Base-by-base conservation (phyloP, 1,140 invertebrate genomes). In the Anastrepha ludens region DNA sequence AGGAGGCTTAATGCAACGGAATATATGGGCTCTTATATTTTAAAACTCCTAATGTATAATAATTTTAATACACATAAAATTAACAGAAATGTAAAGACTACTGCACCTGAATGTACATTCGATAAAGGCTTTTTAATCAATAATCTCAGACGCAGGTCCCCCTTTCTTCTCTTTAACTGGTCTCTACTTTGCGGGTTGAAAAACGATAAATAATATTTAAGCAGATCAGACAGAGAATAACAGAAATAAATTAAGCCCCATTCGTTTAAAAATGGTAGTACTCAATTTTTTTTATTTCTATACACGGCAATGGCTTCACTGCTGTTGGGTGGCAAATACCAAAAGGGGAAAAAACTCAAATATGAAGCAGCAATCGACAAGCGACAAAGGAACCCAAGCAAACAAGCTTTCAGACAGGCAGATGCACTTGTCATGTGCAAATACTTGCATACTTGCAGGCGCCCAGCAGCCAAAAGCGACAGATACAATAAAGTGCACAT, bases 401-500 rank as follows among this genome's bases (percentile, higher is more conserved):
- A 81, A 81, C 74, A 81, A 47, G 74, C 74, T 55, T 44, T 55
- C 74, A 81, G 74, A 81, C 74, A 58, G 47, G n/a, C 74, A 81
- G 74, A 81, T 81, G 74, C 74, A 81, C 74, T 81, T 81, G 74
- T 81, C 74, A 81, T 81, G 47, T 81, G 74, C 55, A 81, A 81
- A 81, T 81, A 81, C 44, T 81, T 81, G 74, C 74, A 81, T 81
- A 81, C 74, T 81, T 81, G 74, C 74, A 81, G 74, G 74, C 74
- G 74, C 74, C 74, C 74, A 55, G 74, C 74, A 81, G 74, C 74
- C 74, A 55, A 81, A 81, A 47, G 74, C 74, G 74, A 81, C 47
- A 81, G 74, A 81, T 55, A 81, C 74, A 81, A 81, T 81, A 81
- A 55, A n/a, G 74, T 41, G 1, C 47, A 81, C 74, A 81, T 20